Percentiles rank a stretch among this genome's conserved stretches.
Conservation (phyloP, 2,113 vertebrate species). For the Mus musculus region DNA sequence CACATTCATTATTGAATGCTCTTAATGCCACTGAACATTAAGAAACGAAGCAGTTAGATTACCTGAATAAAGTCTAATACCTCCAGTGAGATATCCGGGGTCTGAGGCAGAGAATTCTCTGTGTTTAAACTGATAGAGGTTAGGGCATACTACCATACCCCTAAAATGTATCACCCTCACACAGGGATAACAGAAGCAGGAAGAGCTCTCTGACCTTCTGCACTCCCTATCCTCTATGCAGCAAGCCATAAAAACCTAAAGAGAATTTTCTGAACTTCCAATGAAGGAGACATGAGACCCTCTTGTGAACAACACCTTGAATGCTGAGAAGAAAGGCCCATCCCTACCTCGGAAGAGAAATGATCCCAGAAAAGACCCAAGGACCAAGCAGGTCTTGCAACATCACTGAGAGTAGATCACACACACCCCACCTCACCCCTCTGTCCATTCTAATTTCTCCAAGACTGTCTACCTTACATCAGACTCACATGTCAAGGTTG, state of each 20-base stretch:
- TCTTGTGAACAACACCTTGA: not conserved
- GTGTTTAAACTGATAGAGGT: not conserved
- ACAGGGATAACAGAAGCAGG: not conserved
- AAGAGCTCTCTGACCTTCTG: not conserved
- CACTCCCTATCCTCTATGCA: not conserved
- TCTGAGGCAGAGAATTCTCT: not conserved
- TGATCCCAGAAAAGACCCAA: not conserved
- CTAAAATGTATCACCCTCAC: not conserved
- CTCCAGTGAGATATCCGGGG: not conserved
- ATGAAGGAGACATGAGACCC: not conserved
- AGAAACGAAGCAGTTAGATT: not conserved
- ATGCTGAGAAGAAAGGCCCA: not conserved
- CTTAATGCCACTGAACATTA: not conserved
- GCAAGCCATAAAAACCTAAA: not conserved
- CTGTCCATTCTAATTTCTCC: not conserved
- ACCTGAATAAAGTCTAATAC: conserved; percentile 1
- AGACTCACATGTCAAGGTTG: not conserved
- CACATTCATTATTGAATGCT: not conserved
- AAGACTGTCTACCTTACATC: not conserved
- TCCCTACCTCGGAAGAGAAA: not conserved
- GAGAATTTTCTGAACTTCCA: not conserved
- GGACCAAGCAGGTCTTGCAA: not conserved
- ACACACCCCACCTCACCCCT: too few species aligned
- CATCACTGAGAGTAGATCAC: not conserved
- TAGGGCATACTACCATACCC: not conserved